Evolutionary conservation across 2,888 invertebrate genomes (phyloP).

Genomic region (Drosophila paranaensis): DNA sequence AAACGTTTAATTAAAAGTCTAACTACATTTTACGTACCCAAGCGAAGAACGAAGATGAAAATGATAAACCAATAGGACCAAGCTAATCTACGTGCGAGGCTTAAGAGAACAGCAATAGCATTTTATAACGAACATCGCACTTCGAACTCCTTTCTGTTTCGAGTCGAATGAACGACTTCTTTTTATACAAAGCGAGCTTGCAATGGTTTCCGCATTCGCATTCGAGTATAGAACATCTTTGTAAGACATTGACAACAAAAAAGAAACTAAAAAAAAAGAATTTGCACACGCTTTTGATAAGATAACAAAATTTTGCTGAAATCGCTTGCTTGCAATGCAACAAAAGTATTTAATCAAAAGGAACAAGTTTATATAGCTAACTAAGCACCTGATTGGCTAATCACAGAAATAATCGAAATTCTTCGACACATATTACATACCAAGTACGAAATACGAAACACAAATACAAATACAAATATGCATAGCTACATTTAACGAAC

Average conservation of each 20-base stretch:
- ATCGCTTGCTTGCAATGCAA: conserved; percentile 69
- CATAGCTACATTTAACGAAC: conserved; percentile 45
- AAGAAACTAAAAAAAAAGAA: neutral
- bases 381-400: conserved; percentile 47
- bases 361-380: conserved; percentile 30
- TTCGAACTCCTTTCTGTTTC: conserved; percentile 24
- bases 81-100: conserved; percentile 63
- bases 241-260: conserved; percentile 21
- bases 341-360: conserved; percentile 60
- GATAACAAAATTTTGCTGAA: conserved; percentile 67
- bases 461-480: conserved; percentile 8
- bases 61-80: conserved; percentile 73
- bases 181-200: conserved; percentile 77
- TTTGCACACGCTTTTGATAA: conserved; percentile 47
- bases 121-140: conserved; percentile 52
- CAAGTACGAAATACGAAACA: conserved; percentile 9
- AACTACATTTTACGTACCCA: conserved; percentile 55
- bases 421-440: conserved; percentile 34
- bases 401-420: conserved; percentile 29
- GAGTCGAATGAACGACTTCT: neutral
- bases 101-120: conserved; percentile 53
- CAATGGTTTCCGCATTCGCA: conserved; percentile 78
- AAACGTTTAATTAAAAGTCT: conserved; percentile 58
- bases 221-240: conserved; percentile 29
- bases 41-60: conserved; percentile 23